These are phyloP conservation scores for Cepaea hortensis DNA, from an alignment of 2,888 invertebrate species.

Conservation along the genomic window DNA sequence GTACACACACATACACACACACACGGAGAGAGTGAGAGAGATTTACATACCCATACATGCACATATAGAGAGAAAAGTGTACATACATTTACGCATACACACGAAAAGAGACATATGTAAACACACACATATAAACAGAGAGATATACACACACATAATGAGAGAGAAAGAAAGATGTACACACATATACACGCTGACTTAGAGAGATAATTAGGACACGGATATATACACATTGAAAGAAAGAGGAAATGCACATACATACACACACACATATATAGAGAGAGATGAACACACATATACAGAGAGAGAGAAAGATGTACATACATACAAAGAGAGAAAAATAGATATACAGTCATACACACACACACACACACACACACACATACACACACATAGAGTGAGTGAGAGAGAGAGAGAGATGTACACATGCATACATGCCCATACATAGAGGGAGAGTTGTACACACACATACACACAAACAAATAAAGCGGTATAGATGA, in stretches of 20 bases:
- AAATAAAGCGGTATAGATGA: neutral
- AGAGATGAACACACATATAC: neutral
- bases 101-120: neutral
- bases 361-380: neutral
- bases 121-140: neutral
- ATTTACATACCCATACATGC: neutral
- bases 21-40: neutral
- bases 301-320: neutral
- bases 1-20: neutral
- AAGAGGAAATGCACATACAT: neutral
- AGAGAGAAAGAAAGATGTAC: neutral
- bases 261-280: neutral
- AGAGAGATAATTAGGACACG: neutral
- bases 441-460: neutral
- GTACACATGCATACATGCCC: neutral
- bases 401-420: conserved; percentile 1
- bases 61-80: neutral
- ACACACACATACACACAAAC: neutral
- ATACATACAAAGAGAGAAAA: conserved; percentile 3
- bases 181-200: neutral
- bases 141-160: neutral
- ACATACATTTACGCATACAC: neutral
- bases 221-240: neutral
- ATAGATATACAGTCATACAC: neutral
- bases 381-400: conserved; percentile 1